phyloP scores from a whole-genome alignment of 2,888 invertebrate species.

The Lumbricus terrestris region DNA sequence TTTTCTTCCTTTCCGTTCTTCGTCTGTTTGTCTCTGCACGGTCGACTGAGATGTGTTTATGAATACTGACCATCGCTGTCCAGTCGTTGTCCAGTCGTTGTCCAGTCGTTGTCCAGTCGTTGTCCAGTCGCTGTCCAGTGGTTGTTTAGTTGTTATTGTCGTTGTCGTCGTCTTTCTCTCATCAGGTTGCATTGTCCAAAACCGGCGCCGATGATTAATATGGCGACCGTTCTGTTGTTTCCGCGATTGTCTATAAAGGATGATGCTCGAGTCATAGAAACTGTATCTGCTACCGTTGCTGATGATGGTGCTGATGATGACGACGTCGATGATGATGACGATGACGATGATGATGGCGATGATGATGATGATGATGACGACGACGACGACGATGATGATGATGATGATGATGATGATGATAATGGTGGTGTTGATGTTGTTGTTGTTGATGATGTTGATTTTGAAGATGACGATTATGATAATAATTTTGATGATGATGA shows the following conservation, averaged over 20 bases:
- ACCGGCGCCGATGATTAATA: neutral
- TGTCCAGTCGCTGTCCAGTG: no score
- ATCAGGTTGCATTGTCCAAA: neutral
- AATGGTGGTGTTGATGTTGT: neutral
- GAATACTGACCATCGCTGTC: neutral
- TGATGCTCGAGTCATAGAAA: neutral
- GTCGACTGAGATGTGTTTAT: neutral
- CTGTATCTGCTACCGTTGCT: no score
- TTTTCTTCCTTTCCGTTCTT: neutral
- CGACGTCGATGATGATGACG: no score
- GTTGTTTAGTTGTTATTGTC: neutral
- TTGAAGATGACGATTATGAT: neutral
- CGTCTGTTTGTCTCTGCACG: neutral
- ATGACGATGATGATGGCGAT: neutral
- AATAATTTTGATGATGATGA: neutral
- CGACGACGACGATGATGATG: neutral
- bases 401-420: neutral
- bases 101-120: no score
- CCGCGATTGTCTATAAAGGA: neutral
- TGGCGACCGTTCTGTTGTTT: neutral
- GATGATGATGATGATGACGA: neutral
- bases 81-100: no score
- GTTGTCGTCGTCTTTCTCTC: neutral
- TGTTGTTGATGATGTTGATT: neutral
- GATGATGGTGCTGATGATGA: no score